These are phyloP conservation scores for Amphiprion ocellaris DNA, from an alignment of 2,113 vertebrate species.

Conservation along the genomic window DNA sequence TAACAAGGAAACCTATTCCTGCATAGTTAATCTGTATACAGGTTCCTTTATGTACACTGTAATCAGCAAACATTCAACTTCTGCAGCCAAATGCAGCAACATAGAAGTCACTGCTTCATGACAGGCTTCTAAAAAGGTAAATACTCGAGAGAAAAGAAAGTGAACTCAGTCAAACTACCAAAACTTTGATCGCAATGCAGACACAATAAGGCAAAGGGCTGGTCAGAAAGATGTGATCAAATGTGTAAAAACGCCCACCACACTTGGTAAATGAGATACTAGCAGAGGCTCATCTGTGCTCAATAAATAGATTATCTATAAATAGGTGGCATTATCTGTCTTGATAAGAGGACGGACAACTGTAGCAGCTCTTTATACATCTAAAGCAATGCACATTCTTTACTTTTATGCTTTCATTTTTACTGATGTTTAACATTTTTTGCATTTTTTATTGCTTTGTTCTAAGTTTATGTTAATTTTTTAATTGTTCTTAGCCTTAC, in stretches of 20 bases:
- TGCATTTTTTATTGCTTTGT: too few species aligned
- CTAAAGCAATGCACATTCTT: slow-evolving; percentile 39
- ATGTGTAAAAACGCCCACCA: slow-evolving; percentile 23
- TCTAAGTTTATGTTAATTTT: too few species aligned
- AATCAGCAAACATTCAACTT: background rate
- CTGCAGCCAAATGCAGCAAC: background rate
- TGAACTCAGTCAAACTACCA: too few species aligned
- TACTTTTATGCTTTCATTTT: too few species aligned
- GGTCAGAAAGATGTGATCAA: background rate
- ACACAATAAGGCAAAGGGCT: background rate
- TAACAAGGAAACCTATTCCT: background rate
- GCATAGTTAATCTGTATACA: background rate
- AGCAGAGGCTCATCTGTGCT: slow-evolving; percentile 67
- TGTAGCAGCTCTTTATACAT: slow-evolving; percentile 77
- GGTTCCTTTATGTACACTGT: background rate
- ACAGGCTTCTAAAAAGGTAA: too few species aligned
- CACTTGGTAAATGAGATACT: slow-evolving; percentile 39
- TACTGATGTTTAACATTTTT: too few species aligned
- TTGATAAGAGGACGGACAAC: slow-evolving; percentile 70
- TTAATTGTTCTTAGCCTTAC: too few species aligned
- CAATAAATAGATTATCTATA: slow-evolving; percentile 84
- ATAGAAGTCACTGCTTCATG: background rate
- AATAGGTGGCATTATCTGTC: slow-evolving; percentile 81
- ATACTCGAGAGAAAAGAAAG: too few species aligned
- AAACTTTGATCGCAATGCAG: too few species aligned